Conservation (phyloP, 2,113 vertebrate genomes). For the Psammodynastes pulverulentus region DNA sequence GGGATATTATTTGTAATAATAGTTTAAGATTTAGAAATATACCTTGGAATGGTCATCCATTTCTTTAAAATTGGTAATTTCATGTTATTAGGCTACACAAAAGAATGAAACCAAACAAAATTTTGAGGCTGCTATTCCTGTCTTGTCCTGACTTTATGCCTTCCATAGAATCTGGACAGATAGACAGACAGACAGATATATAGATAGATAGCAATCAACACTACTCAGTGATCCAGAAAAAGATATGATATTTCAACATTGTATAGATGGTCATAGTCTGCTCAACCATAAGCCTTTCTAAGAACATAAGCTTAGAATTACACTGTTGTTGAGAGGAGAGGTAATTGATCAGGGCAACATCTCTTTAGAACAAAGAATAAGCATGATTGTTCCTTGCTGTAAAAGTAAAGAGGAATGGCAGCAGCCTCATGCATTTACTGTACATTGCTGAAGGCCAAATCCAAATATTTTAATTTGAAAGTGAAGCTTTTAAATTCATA, state of each 20-base stretch:
- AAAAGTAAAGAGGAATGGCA: not conserved
- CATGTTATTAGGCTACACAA: not conserved
- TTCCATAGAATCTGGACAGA: not conserved
- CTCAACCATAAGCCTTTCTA: not conserved
- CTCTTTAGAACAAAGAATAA: not conserved
- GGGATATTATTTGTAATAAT: not conserved
- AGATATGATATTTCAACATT: not conserved
- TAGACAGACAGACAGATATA: too few species aligned
- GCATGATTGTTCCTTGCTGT: not conserved
- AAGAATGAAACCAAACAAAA: not conserved
- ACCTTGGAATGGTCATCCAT: not conserved
- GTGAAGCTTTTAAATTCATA: not conserved
- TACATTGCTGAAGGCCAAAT: not conserved
- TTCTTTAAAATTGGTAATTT: not conserved
- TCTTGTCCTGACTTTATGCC: not conserved
- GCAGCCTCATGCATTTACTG: not conserved
- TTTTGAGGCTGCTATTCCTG: not conserved
- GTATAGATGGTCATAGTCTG: not conserved
- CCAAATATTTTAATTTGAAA: not conserved
- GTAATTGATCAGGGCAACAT: not conserved
- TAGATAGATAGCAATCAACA: not conserved
- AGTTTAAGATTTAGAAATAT: not conserved
- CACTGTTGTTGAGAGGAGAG: not conserved
- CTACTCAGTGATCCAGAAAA: not conserved
- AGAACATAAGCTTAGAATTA: not conserved